Percentiles rank a stretch among this genome's conserved stretches.
These are phyloP conservation scores for Nipponacmea schrenckii DNA, from an alignment of 2,888 invertebrate genomes.

Conservation along the genomic window DNA sequence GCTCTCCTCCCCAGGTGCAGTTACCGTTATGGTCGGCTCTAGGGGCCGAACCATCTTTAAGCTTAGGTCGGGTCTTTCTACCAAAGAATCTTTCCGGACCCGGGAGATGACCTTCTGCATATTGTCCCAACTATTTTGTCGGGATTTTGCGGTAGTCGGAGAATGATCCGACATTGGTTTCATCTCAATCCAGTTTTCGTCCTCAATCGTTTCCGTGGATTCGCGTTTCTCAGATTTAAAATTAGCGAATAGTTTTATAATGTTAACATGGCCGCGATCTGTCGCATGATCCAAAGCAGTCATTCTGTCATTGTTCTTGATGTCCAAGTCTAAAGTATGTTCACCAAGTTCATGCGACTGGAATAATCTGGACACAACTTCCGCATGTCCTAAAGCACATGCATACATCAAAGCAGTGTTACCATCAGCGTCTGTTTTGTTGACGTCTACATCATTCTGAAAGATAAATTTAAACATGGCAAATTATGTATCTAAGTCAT, in stretches of 20 bases:
- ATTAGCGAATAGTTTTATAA: conserved; percentile 12
- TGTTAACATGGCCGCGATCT: conserved; percentile 14
- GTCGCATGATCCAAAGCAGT: conserved; percentile 16
- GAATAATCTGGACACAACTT: conserved; percentile 6
- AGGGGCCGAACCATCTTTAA: not conserved
- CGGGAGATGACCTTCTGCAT: not conserved
- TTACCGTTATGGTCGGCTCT: not conserved
- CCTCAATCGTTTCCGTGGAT: not conserved
- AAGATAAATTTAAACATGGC: not conserved
- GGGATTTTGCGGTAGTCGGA: conserved; percentile 9
- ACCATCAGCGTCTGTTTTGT: conserved; percentile 14
- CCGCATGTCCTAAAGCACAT: conserved; percentile 10
- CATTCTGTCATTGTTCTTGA: conserved; percentile 11
- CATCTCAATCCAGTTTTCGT: not conserved
- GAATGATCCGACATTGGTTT: conserved; percentile 4
- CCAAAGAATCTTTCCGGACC: not conserved
- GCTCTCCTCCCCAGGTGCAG: not conserved
- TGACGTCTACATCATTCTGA: conserved; percentile 13
- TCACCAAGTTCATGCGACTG: conserved; percentile 6
- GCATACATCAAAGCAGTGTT: conserved; percentile 24
- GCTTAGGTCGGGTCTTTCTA: not conserved
- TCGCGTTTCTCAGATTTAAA: not conserved
- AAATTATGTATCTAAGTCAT: too few relatives aligned
- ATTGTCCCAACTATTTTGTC: conserved; percentile 6
- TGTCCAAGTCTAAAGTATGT: conserved; percentile 10